Conservation (phyloP, 2,888 invertebrate species). For the Steinernema hermaphroditum region DNA sequence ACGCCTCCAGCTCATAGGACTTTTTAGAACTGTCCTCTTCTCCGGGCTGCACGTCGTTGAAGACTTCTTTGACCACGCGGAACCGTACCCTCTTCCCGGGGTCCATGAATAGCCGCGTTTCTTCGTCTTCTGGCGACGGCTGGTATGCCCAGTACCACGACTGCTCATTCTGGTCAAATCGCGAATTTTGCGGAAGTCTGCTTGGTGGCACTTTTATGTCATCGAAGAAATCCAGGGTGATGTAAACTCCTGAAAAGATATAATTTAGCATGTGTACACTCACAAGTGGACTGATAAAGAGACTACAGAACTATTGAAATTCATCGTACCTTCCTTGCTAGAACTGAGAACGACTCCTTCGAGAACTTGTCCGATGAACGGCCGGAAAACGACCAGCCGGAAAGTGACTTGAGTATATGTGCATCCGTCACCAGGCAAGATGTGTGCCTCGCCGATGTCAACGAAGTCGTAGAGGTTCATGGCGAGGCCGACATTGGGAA, state of each 20-base stretch:
- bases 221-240: slow-evolving; percentile 84
- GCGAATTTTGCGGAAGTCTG: slow-evolving; percentile 75
- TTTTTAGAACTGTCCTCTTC: slow-evolving; percentile 25
- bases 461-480: slow-evolving; percentile 89
- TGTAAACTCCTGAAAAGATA: slow-evolving; percentile 72
- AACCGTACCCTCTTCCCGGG: slow-evolving; percentile 41
- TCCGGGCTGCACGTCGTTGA: slow-evolving; percentile 40
- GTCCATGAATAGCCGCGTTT: slow-evolving; percentile 44
- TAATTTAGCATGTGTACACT: too few relatives aligned
- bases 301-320: not conserved
- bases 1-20: slow-evolving; percentile 39
- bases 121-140: slow-evolving; percentile 12
- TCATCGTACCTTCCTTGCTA: slow-evolving; percentile 39
- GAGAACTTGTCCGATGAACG: slow-evolving; percentile 88
- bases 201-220: slow-evolving; percentile 91
- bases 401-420: slow-evolving; percentile 71
- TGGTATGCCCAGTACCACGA: slow-evolving; percentile 44
- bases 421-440: slow-evolving; percentile 70
- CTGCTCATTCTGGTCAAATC: slow-evolving; percentile 45
- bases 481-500: slow-evolving; percentile 89
- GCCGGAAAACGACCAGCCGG: slow-evolving; percentile 90
- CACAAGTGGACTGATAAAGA: too few relatives aligned
- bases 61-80: slow-evolving; percentile 37
- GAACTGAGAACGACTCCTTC: slow-evolving; percentile 84
- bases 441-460: slow-evolving; percentile 84